Percentiles rank a stretch among this genome's conserved stretches.
phyloP scores from a whole-genome alignment of 2,797 vertebrate genomes.

The Chelonia mydas region DNA sequence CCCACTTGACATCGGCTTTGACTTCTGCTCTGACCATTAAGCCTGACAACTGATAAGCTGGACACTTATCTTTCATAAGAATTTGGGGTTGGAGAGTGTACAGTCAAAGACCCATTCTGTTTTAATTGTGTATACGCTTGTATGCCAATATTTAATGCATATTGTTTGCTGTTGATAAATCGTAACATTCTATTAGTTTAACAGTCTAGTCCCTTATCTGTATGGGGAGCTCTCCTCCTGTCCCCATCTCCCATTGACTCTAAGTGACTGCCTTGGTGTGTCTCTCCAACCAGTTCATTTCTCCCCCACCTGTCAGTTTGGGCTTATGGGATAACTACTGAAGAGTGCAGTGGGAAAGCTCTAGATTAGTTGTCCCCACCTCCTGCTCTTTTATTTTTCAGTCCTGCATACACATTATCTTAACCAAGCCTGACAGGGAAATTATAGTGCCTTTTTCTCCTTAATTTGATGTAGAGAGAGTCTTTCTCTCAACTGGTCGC shows the following conservation, averaged over 20 bases:
- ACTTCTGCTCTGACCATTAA: not conserved
- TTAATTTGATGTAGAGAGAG: not conserved
- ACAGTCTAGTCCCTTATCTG: not conserved
- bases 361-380: not conserved
- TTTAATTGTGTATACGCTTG: not conserved
- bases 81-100: not conserved
- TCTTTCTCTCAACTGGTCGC: not conserved
- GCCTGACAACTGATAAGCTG: not conserved
- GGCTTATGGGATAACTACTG: not conserved
- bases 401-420: not conserved
- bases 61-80: accelerated
- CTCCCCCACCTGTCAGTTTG: too few species aligned
- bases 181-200: not conserved
- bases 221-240: not conserved
- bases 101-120: not conserved
- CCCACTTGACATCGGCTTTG: not conserved
- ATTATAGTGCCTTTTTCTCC: not conserved
- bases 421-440: not conserved
- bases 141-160: not conserved
- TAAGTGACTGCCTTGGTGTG: not conserved
- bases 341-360: not conserved
- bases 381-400: not conserved
- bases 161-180: not conserved
- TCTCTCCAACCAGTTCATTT: not conserved
- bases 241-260: not conserved